Conservation (phyloP, 1,140 invertebrate genomes). For the Rhopalosiphum maidis region DNA sequence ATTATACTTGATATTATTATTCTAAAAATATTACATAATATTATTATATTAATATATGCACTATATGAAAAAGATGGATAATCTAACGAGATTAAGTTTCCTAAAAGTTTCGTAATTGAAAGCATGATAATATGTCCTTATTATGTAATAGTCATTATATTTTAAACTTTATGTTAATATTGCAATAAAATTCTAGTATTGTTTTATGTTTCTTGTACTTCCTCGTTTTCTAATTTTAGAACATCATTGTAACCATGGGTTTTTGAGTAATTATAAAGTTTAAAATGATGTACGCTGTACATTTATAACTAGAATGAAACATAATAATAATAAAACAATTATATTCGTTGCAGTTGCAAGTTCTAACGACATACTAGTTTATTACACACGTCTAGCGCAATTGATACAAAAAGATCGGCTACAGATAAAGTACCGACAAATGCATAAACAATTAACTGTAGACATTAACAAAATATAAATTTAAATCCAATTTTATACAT, state of each 20-base stretch:
- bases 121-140: neutral
- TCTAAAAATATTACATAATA: neutral
- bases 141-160: neutral
- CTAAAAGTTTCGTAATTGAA: slow-evolving; percentile 2
- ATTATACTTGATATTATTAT: neutral
- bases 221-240: neutral
- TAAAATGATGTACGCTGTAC: neutral
- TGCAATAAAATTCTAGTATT: neutral
- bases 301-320: neutral
- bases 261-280: neutral
- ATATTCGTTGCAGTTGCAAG: neutral
- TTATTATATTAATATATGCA: neutral
- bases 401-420: neutral
- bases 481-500: neutral
- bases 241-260: neutral
- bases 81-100: neutral
- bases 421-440: neutral
- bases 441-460: neutral
- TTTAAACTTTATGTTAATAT: neutral
- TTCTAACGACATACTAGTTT: neutral
- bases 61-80: neutral
- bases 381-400: neutral
- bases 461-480: neutral
- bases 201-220: neutral
- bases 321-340: neutral